These are phyloP conservation scores for Amiota minor DNA, from an alignment of 2,888 invertebrate genomes.

Conservation along the genomic window DNA sequence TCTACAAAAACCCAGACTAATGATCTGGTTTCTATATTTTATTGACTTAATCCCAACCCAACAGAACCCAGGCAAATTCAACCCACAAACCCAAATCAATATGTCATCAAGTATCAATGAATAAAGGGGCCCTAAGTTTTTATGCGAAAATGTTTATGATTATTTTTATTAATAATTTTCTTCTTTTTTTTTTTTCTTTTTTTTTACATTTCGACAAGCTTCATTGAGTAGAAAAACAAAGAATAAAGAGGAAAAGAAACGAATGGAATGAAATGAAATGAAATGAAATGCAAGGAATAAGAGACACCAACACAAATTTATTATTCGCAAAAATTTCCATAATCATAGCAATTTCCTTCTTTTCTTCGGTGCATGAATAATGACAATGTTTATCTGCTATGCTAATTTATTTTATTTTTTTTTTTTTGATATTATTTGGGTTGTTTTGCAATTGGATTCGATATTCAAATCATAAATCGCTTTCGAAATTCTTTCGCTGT, in stretches of 20 bases:
- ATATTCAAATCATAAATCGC: not conserved
- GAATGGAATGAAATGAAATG: not conserved
- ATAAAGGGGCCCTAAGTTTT: no score
- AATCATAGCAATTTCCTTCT: not conserved
- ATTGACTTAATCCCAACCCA: no score
- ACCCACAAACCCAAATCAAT: no score
- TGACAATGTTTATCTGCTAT: not conserved
- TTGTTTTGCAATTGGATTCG: not conserved
- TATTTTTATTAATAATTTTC: no score
- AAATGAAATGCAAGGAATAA: no score
- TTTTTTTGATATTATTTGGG: not conserved
- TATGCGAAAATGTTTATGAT: no score
- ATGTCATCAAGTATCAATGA: no score
- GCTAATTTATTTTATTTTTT: conserved; percentile 4
- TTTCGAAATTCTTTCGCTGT: conserved; percentile 24
- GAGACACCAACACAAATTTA: not conserved
- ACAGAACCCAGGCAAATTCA: no score
- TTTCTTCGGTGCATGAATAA: conserved; percentile 19
- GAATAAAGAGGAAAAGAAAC: not conserved
- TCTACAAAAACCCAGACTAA: no score
- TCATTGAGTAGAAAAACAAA: not conserved
- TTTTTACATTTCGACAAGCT: not conserved
- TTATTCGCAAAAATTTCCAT: not conserved
- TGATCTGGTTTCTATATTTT: no score
- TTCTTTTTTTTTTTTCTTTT: no score